A percentile compares a stretch with the other conserved stretches of the same genome.
These are phyloP conservation scores for Pseudachorutes palmiensis DNA, from an alignment of 1,140 invertebrate genomes.

Conservation along the genomic window DNA sequence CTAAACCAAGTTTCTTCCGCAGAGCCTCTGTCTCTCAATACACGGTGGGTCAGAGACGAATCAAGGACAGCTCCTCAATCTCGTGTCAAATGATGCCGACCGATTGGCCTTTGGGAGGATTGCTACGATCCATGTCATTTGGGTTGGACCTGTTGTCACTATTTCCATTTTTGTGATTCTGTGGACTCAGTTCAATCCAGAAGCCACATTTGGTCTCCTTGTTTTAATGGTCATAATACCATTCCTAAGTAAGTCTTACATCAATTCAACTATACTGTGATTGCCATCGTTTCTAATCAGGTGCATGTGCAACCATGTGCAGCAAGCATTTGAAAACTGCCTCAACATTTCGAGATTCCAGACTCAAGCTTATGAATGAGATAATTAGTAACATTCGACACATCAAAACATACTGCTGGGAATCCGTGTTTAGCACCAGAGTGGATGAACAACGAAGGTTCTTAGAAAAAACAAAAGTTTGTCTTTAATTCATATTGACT, in stretches of 20 bases:
- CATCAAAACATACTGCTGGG: background rate
- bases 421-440: background rate
- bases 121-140: background rate
- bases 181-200: background rate
- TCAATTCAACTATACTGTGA: background rate
- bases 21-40: background rate
- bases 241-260: background rate
- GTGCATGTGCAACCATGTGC: background rate
- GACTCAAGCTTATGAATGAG: background rate
- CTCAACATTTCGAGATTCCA: background rate
- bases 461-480: too few species aligned
- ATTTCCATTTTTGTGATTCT: background rate
- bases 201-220: background rate
- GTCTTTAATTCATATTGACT: too few species aligned
- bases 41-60: background rate
- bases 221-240: background rate
- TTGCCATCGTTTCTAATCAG: too few species aligned
- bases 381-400: background rate
- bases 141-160: background rate
- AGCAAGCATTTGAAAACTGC: background rate
- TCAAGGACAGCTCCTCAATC: background rate
- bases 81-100: background rate
- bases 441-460: background rate
- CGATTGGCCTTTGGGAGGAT: background rate
- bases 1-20: background rate